Evolutionary conservation across 53 echinoderm and acorn worm genomes (phyloP), one percentile per base, ranked within the genome.

Genomic region (Zoroaster sp.): DNA sequence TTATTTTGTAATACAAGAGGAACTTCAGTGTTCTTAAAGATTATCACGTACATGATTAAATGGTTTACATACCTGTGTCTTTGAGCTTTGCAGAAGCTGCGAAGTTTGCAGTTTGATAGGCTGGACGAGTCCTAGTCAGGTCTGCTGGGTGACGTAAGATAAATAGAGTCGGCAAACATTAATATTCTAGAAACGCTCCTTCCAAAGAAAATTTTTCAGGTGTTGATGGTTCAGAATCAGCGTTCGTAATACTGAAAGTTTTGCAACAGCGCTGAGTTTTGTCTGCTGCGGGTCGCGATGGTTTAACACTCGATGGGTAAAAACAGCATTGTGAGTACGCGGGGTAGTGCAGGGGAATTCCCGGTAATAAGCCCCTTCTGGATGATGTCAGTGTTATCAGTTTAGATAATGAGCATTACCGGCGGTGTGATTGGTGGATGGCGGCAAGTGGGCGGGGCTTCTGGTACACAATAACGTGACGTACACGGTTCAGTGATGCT

Each of bases 161-260:
- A 85, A 20, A 85, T 49, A 49, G 15, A 85, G 70, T 85, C 68
- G 85, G 69, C 46, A 85, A 70, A 85, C 85, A 85, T 85, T 85
- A 85, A 85, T 85, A 85, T 3, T 71, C n/a, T 71, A 21, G 35
- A 17, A 21, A 1, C 18, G 42, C 85, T 51, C 72, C 45, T 46
- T 85, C 72, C 71, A 11, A 15, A 43, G 28, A 38, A 65, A 28
- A 1, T 25, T 59, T 31, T 41, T 41, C 21, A 38, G 42, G 6
- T 80, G 82, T 82, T 82, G 42, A 43, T 35, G 32, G 65, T 17
- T 66, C 68, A 18, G 44, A 5, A 32, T 44, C 68, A 30, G 66
- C 1, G n/a, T n/a, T 82, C 15, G 2, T 4, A 41, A 68, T 82
- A 66, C 8, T 54, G 39, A 10, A 49, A 4, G 40, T 18, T n/a